phyloP scores from a whole-genome alignment of 2,797 vertebrate species.

The Bovichtus diacanthus region DNA sequence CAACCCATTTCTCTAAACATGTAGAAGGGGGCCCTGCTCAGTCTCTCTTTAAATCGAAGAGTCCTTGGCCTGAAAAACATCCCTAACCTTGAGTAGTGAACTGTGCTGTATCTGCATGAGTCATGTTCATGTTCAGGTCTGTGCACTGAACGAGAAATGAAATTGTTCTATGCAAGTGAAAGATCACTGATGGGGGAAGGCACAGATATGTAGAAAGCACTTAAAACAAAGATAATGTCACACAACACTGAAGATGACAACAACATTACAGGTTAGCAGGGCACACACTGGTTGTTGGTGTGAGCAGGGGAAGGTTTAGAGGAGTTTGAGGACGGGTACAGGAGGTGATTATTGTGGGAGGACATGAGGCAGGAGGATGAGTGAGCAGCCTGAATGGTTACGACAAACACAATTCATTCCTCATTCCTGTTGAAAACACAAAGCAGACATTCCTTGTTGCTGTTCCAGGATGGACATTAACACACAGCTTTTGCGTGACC shows the following conservation, averaged over 20 bases:
- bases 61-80: too few species aligned
- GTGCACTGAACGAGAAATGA: slow-evolving; percentile 41
- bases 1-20: too few species aligned
- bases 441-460: slow-evolving; percentile 64
- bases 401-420: slow-evolving; percentile 70
- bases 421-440: slow-evolving; percentile 70
- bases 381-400: slow-evolving; percentile 74
- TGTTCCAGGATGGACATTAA: slow-evolving; percentile 36
- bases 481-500: slow-evolving; percentile 11
- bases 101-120: not conserved
- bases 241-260: slow-evolving; percentile 43
- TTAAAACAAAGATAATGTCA: slow-evolving; percentile 34
- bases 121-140: not conserved
- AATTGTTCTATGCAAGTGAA: slow-evolving; percentile 32
- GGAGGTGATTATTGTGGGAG: slow-evolving; percentile 68
- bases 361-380: slow-evolving; percentile 68
- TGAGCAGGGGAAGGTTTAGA: slow-evolving; percentile 53
- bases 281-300: slow-evolving; percentile 54
- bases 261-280: slow-evolving; percentile 62
- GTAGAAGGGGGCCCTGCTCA: too few species aligned
- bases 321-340: slow-evolving; percentile 47
- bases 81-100: too few species aligned
- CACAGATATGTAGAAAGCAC: slow-evolving; percentile 30
- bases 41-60: too few species aligned
- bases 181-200: slow-evolving; percentile 2